Percentiles rank a stretch among this genome's conserved stretches.
Evolutionary conservation across 2,797 vertebrate genomes (phyloP).

Genomic region (Sebastes ruberrimus): DNA sequence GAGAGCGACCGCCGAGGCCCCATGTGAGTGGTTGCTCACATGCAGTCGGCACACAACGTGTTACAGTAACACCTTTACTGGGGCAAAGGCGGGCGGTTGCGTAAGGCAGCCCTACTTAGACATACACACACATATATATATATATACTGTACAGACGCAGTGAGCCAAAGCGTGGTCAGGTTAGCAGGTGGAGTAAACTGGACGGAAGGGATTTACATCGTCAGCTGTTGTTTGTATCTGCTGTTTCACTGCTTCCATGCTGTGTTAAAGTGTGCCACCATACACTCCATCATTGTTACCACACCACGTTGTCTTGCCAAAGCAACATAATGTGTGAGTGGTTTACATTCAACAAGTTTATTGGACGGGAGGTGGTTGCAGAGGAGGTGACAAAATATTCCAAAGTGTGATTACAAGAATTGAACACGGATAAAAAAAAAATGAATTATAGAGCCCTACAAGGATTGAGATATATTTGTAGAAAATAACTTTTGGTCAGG

Average conservation of each 20-base stretch:
- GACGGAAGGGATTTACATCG: slow-evolving; percentile 2
- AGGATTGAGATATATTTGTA: neutral
- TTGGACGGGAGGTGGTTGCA: neutral
- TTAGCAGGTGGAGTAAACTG: slow-evolving; percentile 14
- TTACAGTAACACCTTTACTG: slow-evolving; percentile 81
- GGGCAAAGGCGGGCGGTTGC: slow-evolving; percentile 61
- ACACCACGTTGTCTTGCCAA: neutral
- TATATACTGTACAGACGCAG: neutral
- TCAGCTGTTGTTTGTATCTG: slow-evolving; percentile 57
- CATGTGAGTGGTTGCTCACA: slow-evolving; percentile 83
- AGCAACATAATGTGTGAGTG: neutral
- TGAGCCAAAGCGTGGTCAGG: neutral
- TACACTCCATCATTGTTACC: slow-evolving; percentile 7
- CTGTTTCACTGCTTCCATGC: slow-evolving; percentile 8
- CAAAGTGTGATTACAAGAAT: neutral
- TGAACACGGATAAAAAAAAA: neutral
- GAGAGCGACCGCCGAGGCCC: slow-evolving; percentile 31
- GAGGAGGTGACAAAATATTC: slow-evolving; percentile 10
- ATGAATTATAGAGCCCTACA: accelerated
- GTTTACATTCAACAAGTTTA: slow-evolving; percentile 20
- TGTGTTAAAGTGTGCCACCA: slow-evolving; percentile 6
- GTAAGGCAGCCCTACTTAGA: slow-evolving; percentile 48
- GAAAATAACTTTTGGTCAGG: neutral
- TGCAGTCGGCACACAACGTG: slow-evolving; percentile 76
- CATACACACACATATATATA: neutral